Evolutionary conservation across 1,140 invertebrate genomes (phyloP).

Genomic region (Hyphantria cunea): DNA sequence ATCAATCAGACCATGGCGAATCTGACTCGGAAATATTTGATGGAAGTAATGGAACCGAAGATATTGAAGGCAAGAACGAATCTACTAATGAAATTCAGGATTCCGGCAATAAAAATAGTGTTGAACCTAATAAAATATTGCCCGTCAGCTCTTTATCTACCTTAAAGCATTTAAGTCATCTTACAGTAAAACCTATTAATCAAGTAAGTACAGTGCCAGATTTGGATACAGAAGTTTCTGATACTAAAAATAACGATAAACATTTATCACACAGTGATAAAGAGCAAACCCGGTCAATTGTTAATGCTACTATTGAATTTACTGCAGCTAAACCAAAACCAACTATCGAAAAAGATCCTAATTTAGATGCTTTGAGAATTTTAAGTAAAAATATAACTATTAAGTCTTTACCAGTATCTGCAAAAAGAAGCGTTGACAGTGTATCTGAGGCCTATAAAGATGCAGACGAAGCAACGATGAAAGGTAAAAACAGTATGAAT

Average conservation of each 20-base stretch:
- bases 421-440: constrained; percentile 33
- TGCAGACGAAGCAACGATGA: constrained; percentile 13
- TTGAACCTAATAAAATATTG: not conserved
- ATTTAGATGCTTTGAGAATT: constrained; percentile 41
- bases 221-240: not conserved
- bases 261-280: constrained; percentile 2
- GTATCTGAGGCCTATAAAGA: constrained; percentile 17
- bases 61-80: not conserved
- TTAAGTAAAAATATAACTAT: constrained; percentile 50
- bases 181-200: constrained; percentile 55
- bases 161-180: constrained; percentile 62
- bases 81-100: not conserved
- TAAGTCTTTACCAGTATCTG: constrained; percentile 36
- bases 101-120: not conserved
- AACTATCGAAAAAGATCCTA: constrained; percentile 9
- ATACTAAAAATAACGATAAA: not conserved
- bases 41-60: not conserved
- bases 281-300: not conserved
- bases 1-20: not conserved
- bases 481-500: constrained; percentile 12
- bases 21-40: not conserved
- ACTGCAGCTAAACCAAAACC: constrained; percentile 5
- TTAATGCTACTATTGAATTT: not conserved
- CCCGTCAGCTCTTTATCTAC: constrained; percentile 40
- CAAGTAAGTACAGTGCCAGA: constrained; percentile 21